A percentile compares a stretch with the other conserved stretches of the same genome.
Evolutionary conservation across 1,140 invertebrate genomes (phyloP).

Genomic region (Drosophila jambulina): DNA sequence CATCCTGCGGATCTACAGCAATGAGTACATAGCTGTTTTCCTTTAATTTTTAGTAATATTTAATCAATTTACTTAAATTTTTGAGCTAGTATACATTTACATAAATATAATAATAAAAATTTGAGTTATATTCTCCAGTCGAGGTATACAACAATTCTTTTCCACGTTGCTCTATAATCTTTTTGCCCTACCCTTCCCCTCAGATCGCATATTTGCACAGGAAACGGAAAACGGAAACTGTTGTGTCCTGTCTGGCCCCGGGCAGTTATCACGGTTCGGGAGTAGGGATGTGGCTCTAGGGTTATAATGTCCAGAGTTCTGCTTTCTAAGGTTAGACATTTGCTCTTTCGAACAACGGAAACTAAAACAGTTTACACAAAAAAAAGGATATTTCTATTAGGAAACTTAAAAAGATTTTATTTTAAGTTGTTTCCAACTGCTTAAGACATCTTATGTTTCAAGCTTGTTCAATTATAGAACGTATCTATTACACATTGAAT

Average conservation of each 20-base stretch:
- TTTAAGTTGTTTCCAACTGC: too few species aligned
- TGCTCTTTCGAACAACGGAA: too few species aligned
- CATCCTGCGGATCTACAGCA: too few species aligned
- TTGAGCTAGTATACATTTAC: neutral
- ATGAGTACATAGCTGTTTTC: neutral
- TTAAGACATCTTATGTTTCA: too few species aligned
- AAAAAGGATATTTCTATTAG: neutral
- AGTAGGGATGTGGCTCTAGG: neutral
- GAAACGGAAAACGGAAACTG: neutral
- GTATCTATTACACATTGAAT: neutral
- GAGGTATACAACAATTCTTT: neutral
- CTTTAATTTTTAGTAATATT: neutral
- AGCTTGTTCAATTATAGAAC: neutral
- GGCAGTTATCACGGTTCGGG: conserved; percentile 1
- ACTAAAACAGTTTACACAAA: too few species aligned
- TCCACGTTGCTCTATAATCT: neutral
- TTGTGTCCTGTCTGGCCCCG: conserved; percentile 24
- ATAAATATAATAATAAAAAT: neutral
- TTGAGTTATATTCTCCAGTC: neutral
- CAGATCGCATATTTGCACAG: neutral
- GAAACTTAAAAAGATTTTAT: neutral
- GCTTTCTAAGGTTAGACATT: neutral
- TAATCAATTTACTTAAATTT: neutral
- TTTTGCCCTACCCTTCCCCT: neutral
- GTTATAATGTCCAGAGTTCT: neutral